phyloP scores from a whole-genome alignment of 2,797 vertebrate species.

The Mastacembelus armatus region DNA sequence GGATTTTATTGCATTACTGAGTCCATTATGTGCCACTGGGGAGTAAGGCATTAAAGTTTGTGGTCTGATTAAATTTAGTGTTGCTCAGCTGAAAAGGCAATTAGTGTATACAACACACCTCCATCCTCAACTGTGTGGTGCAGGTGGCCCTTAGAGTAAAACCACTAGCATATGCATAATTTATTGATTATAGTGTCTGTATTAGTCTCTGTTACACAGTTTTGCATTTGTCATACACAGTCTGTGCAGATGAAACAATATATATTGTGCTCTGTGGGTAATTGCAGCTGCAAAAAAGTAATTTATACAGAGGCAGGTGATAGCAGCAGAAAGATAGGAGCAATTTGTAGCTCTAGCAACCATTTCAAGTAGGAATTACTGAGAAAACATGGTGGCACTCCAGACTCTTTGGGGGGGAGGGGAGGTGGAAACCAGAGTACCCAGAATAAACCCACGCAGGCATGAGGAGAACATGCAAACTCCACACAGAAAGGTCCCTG shows the following conservation, averaged over 20 bases:
- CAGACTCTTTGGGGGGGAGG: slow-evolving; percentile 3
- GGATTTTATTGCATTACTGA: slow-evolving; percentile 82
- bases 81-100: slow-evolving; percentile 77
- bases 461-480: no score
- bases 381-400: slow-evolving; percentile 15
- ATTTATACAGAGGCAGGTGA: slow-evolving; percentile 61
- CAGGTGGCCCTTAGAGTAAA: slow-evolving; percentile 73
- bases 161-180: slow-evolving; percentile 69
- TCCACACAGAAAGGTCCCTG: no score
- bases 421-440: no score
- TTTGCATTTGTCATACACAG: slow-evolving; percentile 53
- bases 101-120: slow-evolving; percentile 76
- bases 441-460: no score
- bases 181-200: slow-evolving; percentile 57
- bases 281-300: slow-evolving; percentile 59
- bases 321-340: slow-evolving; percentile 41
- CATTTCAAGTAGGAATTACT: slow-evolving; percentile 51
- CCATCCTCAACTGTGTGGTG: slow-evolving; percentile 56
- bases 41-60: slow-evolving; percentile 78
- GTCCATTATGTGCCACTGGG: slow-evolving; percentile 78
- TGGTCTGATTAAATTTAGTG: slow-evolving; percentile 83
- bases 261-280: slow-evolving; percentile 51
- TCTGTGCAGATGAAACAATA: slow-evolving; percentile 24
- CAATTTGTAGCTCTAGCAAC: slow-evolving; percentile 60
- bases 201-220: slow-evolving; percentile 55